phyloP scores from a whole-genome alignment of 2,888 invertebrate species.

The Dryadula phaetusa region DNA sequence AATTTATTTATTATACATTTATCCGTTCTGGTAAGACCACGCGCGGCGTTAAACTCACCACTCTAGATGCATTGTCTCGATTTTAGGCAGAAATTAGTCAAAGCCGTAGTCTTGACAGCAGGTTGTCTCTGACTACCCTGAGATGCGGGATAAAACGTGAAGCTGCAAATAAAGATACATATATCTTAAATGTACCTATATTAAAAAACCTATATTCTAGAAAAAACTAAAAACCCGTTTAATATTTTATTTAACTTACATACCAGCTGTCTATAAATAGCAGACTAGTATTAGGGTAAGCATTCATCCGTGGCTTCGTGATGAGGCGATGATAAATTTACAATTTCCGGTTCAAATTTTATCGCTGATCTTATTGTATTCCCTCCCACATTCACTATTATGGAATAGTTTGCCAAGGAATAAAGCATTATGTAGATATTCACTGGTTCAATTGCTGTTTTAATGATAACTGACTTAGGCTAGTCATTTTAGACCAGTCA shows the following conservation, averaged over 20 bases:
- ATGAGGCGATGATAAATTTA: slow-evolving; percentile 38
- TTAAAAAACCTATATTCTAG: background rate
- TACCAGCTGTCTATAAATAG: slow-evolving; percentile 15
- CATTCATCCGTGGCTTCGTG: slow-evolving; percentile 30
- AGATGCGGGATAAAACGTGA: too few relatives aligned
- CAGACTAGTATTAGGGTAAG: slow-evolving; percentile 24
- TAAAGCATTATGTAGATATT: background rate
- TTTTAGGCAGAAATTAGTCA: too few relatives aligned
- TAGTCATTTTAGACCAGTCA: too few relatives aligned
- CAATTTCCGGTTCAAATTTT: slow-evolving; percentile 37
- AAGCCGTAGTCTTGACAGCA: too few relatives aligned
- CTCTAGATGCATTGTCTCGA: too few relatives aligned
- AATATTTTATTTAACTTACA: slow-evolving; percentile 11
- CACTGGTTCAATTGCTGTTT: background rate
- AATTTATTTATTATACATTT: too few relatives aligned
- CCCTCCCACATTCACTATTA: slow-evolving; percentile 5
- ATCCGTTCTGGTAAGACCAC: too few relatives aligned
- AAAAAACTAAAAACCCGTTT: background rate
- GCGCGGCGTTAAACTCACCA: too few relatives aligned
- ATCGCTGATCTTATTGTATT: slow-evolving; percentile 37
- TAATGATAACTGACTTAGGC: too few relatives aligned
- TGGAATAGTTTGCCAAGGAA: background rate
- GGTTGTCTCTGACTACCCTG: too few relatives aligned
- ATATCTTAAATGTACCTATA: background rate
- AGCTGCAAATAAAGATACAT: too few relatives aligned